Base-by-base conservation (phyloP, 2,888 invertebrate species). In the Onchidella celtica region DNA sequence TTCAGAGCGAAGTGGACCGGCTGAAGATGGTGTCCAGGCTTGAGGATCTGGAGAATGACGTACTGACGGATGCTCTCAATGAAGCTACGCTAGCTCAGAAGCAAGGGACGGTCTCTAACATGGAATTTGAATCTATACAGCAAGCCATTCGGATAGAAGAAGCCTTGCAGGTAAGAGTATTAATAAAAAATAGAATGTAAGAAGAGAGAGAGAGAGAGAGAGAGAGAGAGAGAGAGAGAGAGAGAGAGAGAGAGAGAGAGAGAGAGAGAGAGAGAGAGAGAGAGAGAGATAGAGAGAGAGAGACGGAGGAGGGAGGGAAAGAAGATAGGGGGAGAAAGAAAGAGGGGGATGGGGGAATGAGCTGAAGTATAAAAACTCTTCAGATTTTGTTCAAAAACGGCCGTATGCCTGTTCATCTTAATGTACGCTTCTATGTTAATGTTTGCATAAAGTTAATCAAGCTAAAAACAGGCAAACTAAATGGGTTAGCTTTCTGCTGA, bases 31-130 rank as follows among this genome's bases (percentile, higher is more conserved):
- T 82, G 34, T 34, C 81, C 4, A 73, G 81, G n/a, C 80, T 90
- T 17, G 88, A 88, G 75, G 89, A 88, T 75, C 83, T 87, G 47
- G 90, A 90, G 85, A 90, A 89, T 68, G 90, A 90, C 63, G 86
- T 84, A 34, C 83, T 90, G 17, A 88, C 90, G 6, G 86, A 87
- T 40, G 89, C 89, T 11, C 73, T 90, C 24, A 88, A 89, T 73
- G 86, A 87, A 63, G 89, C 90, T 0, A 89, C 90, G 0, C 73
- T 89, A 9, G 85, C 87, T 14, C 90, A 90, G 69, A 65, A 86
- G 29, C 82, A 87, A n/a, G 88, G 82, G 4, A 80, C 82, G 4
- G 87, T 85, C n/a, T 75, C 81, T 11, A 40, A 72, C 1, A 65
- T 70, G 63, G 86, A 86, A 83, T 83, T 84, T 32, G 47, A 63